Evolutionary conservation across 2,888 invertebrate genomes (phyloP).

Genomic region (Candidula unifasciata): DNA sequence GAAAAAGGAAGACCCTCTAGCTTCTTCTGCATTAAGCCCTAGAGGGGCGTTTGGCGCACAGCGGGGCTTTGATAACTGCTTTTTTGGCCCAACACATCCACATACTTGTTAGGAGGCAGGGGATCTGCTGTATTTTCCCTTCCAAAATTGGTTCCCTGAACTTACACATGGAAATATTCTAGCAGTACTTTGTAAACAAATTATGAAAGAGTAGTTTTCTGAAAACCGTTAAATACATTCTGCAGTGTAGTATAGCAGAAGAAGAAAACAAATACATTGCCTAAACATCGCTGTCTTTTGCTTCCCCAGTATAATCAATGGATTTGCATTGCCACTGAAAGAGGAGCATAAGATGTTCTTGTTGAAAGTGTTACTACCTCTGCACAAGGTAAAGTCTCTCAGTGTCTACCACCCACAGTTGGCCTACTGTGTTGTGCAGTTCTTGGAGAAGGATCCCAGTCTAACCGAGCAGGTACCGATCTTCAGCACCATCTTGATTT

Average conservation of each 20-base stretch:
- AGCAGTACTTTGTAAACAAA: neutral
- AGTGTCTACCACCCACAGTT: constrained; percentile 99
- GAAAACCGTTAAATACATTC: neutral
- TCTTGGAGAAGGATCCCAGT: constrained; percentile 98
- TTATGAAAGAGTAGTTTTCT: no score
- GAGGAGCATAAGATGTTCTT: constrained; percentile 99
- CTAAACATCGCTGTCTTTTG: neutral
- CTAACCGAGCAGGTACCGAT: constrained; percentile 90
- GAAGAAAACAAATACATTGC: neutral
- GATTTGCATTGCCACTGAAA: constrained; percentile 98
- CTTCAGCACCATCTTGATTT: neutral
- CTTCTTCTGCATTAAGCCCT: no score
- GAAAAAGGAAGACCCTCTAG: no score
- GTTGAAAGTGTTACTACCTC: constrained; percentile 96
- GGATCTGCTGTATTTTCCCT: no score
- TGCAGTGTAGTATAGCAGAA: neutral
- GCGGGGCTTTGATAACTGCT: no score
- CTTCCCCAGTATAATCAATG: constrained; percentile 94
- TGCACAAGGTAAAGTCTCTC: constrained; percentile 97
- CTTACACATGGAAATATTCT: no score
- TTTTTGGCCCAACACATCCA: no score
- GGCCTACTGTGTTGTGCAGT: constrained; percentile 99
- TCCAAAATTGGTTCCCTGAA: no score
- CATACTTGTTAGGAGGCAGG: no score
- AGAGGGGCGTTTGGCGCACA: no score